Evolutionary conservation across 2,797 vertebrate species (phyloP).

Genomic region (Lacerta bilineata): DNA sequence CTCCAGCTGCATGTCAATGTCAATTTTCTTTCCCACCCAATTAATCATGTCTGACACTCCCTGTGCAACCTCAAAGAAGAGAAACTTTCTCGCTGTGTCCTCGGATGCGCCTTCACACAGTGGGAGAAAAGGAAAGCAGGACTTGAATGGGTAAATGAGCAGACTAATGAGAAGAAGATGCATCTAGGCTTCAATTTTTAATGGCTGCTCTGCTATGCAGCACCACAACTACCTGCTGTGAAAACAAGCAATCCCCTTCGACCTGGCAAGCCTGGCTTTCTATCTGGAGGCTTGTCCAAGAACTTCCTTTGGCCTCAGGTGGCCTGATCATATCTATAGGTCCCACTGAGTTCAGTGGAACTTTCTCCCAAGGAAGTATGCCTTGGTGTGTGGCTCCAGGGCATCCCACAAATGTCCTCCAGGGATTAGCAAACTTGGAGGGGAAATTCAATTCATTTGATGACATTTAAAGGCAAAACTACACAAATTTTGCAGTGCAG

Average conservation of each 20-base stretch:
- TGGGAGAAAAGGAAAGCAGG: background rate
- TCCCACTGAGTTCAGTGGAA: background rate
- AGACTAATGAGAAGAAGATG: conserved; percentile 12
- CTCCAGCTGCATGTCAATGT: conserved; percentile 21
- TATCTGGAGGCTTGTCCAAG: background rate
- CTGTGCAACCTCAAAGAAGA: conserved; percentile 4
- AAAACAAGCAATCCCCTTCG: conserved; percentile 1
- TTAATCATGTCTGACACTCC: conserved; percentile 23
- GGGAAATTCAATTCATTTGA: too few species aligned
- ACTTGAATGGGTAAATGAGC: conserved; percentile 23
- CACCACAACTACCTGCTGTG: conserved; percentile 8
- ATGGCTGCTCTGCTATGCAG: conserved; percentile 6
- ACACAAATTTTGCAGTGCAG: too few species aligned
- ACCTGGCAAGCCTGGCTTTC: conserved; percentile 1
- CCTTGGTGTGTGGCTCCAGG: background rate
- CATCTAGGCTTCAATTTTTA: conserved; percentile 21
- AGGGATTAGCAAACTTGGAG: background rate
- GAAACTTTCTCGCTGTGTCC: conserved; percentile 2
- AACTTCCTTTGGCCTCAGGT: background rate
- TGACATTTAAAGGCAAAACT: too few species aligned
- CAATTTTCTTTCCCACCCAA: conserved; percentile 23
- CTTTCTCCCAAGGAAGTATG: background rate
- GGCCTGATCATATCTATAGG: background rate
- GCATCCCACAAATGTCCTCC: background rate
- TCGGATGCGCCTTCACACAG: background rate